A percentile compares a stretch with the other conserved stretches of the same genome.
Evolutionary conservation across 2,797 vertebrate species (phyloP).

Genomic region (Sebastes iracundus): DNA sequence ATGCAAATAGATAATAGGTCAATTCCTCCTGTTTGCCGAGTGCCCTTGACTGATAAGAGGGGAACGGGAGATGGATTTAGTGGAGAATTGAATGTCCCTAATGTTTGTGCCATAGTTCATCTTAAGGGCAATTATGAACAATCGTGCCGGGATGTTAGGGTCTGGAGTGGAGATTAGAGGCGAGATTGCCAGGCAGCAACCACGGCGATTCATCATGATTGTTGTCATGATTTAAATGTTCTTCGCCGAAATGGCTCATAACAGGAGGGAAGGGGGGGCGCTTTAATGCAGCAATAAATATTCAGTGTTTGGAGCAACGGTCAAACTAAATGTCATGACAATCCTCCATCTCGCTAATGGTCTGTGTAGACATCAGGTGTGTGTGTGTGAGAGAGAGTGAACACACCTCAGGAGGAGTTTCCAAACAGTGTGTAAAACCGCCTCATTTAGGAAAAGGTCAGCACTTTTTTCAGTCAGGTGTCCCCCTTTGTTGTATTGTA

Average conservation of each 20-base stretch:
- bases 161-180: constrained; percentile 77
- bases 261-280: neutral
- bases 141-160: constrained; percentile 67
- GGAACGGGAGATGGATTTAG: constrained; percentile 68
- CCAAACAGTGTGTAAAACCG: constrained; percentile 39
- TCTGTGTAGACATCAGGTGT: constrained; percentile 36
- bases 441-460: constrained; percentile 73
- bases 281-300: constrained; percentile 77
- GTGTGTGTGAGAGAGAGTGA: neutral
- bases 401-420: constrained; percentile 43
- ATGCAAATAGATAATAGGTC: constrained; percentile 65
- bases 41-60: constrained; percentile 66
- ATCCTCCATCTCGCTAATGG: constrained; percentile 63
- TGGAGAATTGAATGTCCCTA: constrained; percentile 58
- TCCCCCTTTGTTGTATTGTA: constrained; percentile 45
- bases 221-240: constrained; percentile 73
- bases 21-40: constrained; percentile 55
- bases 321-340: constrained; percentile 76
- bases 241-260: constrained; percentile 52
- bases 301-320: constrained; percentile 68
- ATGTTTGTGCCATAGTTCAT: constrained; percentile 75
- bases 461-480: constrained; percentile 41
- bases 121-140: constrained; percentile 76
- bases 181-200: constrained; percentile 65
- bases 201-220: constrained; percentile 71